phyloP scores from a whole-genome alignment of 2,888 invertebrate genomes.

The Hyppa rectilinea region DNA sequence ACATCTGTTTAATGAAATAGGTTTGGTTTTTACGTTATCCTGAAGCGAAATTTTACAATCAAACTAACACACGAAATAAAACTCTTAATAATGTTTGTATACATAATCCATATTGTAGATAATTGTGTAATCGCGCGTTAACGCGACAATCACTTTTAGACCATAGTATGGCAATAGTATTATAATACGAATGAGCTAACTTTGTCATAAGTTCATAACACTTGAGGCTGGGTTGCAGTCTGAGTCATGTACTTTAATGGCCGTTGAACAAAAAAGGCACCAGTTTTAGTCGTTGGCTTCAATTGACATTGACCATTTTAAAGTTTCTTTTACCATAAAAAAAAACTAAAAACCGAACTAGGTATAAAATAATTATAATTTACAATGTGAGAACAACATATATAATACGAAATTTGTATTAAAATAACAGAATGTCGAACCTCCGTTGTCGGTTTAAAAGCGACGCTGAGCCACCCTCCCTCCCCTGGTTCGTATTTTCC shows the following conservation, averaged over 20 bases:
- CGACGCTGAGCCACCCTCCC: slow-evolving; percentile 88
- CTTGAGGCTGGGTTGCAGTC: not conserved
- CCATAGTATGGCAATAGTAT: no score
- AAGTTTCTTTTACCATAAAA: not conserved
- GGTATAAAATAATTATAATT: no score
- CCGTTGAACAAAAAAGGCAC: not conserved
- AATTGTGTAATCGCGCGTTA: no score
- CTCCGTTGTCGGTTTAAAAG: slow-evolving; percentile 90
- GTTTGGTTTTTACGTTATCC: not conserved
- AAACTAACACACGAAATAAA: no score
- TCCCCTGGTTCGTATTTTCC: slow-evolving; percentile 88
- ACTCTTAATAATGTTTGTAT: no score
- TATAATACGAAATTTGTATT: not conserved
- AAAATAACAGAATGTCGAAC: slow-evolving; percentile 60
- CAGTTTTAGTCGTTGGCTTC: not conserved
- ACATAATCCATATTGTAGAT: no score
- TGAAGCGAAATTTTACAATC: not conserved
- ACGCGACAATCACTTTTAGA: no score
- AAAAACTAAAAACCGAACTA: not conserved
- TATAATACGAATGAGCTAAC: not conserved
- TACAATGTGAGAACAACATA: not conserved
- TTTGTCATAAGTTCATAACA: not conserved
- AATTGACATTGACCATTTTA: not conserved
- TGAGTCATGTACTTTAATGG: no score
- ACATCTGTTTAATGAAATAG: slow-evolving; percentile 75